Base-by-base conservation (phyloP, 2,797 vertebrate genomes). In the Anguilla megastoma region DNA sequence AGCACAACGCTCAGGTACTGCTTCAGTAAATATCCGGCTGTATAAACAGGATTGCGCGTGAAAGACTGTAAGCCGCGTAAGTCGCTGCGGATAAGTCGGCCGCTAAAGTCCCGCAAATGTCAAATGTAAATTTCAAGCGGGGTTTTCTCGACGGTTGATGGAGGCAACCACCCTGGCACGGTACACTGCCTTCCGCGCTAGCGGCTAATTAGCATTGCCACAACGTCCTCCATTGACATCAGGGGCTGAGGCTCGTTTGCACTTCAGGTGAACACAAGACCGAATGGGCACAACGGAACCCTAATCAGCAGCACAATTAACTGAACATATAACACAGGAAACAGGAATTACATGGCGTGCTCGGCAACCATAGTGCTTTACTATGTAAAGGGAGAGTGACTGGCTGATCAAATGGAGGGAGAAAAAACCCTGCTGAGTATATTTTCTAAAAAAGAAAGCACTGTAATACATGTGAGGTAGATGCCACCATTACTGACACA, bases 401-500 rank as follows among this genome's bases (percentile, higher is more conserved):
- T 48, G 8, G 63, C 6, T 14, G n/a, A n/a, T 41, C 48, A 27
- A 41, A 50, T 41, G 63, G 63, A 36, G 7, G 60, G 6, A 66
- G n/a, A 66, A 21, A 66, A 8, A 8, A 50, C 1, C 3, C 74
- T 18, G 36, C 36, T 8, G 41, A 45, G 45, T 52, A 85, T 33
- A 80, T 80, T 84, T 63, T 82, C 88, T 87, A 58, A 58, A 41
- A 86, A 71, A 33, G 27, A 85, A 8, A 63, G 82, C 7, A 27
- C 2, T n/a, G 14, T 27, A n/a, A n/a, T 82, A 71, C 50, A 48
- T 41, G 50, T 27, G 63, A 85, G 88, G 86, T 76, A 80, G 88
- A 89, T 87, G 66, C 45, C 80, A 71, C 86, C 79, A 76, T 87
- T 87, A 87, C 52, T 36, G 50, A 41, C 54, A 12, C 66, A 69